Evolutionary conservation across 2,113 vertebrate species (phyloP).

Genomic region (Notarius lentiginosus): DNA sequence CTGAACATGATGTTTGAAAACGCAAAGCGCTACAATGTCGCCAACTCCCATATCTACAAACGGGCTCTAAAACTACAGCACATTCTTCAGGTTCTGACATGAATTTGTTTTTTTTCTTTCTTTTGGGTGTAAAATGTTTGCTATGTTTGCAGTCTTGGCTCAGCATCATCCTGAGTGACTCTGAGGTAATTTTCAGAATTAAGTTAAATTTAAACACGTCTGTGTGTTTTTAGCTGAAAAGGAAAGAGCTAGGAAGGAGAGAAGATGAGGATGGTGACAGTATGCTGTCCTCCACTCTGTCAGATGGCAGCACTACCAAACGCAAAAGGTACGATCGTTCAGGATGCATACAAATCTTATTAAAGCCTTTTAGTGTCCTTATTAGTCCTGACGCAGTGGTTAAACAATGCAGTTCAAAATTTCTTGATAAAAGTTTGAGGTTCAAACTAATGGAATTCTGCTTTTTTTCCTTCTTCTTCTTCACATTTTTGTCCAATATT

Average conservation of each 20-base stretch:
- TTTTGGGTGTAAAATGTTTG: neutral
- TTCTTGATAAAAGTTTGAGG: neutral
- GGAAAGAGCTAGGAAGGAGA: constrained; percentile 90
- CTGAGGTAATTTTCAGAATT: too few relatives aligned
- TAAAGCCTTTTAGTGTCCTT: neutral
- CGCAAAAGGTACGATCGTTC: constrained; percentile 84
- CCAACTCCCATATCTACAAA: constrained; percentile 96
- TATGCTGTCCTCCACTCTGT: constrained; percentile 94
- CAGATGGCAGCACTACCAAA: constrained; percentile 91
- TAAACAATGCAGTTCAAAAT: neutral
- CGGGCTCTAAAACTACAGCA: constrained; percentile 94
- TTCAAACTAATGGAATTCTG: neutral
- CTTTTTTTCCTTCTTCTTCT: neutral
- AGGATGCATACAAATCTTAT: neutral
- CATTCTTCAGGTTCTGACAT: constrained; percentile 85
- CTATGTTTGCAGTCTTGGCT: neutral
- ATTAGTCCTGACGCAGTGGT: neutral
- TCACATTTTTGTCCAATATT: neutral
- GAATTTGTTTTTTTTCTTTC: neutral
- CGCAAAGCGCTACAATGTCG: constrained; percentile 94
- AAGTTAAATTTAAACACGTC: neutral
- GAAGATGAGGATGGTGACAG: constrained; percentile 95
- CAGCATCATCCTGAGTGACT: too few relatives aligned
- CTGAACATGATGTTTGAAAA: constrained; percentile 97
- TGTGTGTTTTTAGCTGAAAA: constrained; percentile 80